Percentiles rank a stretch among this genome's conserved stretches.
phyloP scores from a whole-genome alignment of 2,113 vertebrate genomes.

The Elephantulus edwardii region DNA sequence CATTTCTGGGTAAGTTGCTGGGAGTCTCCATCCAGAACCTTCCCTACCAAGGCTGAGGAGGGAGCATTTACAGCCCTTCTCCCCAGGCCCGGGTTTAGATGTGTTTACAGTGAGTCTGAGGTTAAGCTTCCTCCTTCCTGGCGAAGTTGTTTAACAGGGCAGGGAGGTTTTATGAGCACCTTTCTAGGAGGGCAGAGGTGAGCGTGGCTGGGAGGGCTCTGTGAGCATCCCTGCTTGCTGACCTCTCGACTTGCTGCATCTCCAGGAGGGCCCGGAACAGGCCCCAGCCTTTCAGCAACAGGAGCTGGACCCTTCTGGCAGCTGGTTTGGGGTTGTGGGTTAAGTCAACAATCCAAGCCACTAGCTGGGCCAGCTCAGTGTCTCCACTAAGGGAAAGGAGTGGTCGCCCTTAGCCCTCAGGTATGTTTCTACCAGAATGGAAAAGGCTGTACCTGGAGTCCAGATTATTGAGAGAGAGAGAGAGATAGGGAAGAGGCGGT shows the following conservation, averaged over 20 bases:
- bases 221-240: not conserved
- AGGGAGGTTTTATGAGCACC: not conserved
- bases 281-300: not conserved
- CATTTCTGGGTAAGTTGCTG: not conserved
- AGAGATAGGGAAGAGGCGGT: not conserved
- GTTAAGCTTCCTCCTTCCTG: conserved; percentile 72
- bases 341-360: not conserved
- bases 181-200: not conserved
- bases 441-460: not conserved
- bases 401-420: conserved; percentile 16
- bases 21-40: not conserved
- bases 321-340: no score
- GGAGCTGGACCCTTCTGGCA: not conserved
- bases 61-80: not conserved
- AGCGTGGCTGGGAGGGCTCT: not conserved
- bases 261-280: fast-evolving
- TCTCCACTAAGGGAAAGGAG: not conserved
- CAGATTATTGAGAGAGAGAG: not conserved
- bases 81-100: not conserved
- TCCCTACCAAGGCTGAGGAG: not conserved
- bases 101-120: conserved; percentile 39
- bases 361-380: not conserved
- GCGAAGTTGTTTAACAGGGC: conserved; percentile 43
- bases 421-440: conserved; percentile 17
- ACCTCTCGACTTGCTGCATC: not conserved